Evolutionary conservation across 2,113 vertebrate genomes (phyloP), one percentile per base, ranked within the genome.

Genomic region (Neomonachus schauinslandi): DNA sequence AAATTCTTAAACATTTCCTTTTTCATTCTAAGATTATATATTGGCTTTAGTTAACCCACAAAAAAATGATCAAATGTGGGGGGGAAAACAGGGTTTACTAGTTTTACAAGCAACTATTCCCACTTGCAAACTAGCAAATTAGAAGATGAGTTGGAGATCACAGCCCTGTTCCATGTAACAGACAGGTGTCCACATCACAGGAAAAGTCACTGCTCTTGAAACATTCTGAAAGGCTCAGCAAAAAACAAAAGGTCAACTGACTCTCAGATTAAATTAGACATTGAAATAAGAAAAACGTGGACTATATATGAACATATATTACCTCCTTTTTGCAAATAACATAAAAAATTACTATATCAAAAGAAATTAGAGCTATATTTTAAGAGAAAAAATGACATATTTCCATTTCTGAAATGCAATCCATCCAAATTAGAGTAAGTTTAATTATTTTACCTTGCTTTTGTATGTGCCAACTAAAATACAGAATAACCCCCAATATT

Each of bases 401-500:
- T 87, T 97, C 59, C 8, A 93, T 77, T 90, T 79, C 59, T 85
- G 11, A 91, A 91, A 55, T 93, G 6, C 19, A 91, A 94, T 63
- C 18, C 3, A 55, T 61, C 93, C 22, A 86, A 72, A 86, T 69
- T 94, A 71, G 63, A 88, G n/a, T 51, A 89, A 83, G 51, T 53
- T 74, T 46, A 79, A 63, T 22, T 84, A 77, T 74, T 86, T 97
- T 79, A 67, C 22, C 18, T 79, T 86, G 36, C 1, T 81, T 81
- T 80, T 97, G 80, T 81, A 39, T 61, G 33, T 42, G 84, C 22
- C 15, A 82, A 53, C 81, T 61, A 95, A 81, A 91, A 97, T 84
- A 53, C 3, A 93, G 5, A 97, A 77, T 67, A 87, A 51, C 12
- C 13, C 11, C n/a, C 79, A 80, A 92, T 76, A 59, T 42, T 88